Evolutionary conservation across 2,797 vertebrate species (phyloP).

Genomic region (Hydrophis major): DNA sequence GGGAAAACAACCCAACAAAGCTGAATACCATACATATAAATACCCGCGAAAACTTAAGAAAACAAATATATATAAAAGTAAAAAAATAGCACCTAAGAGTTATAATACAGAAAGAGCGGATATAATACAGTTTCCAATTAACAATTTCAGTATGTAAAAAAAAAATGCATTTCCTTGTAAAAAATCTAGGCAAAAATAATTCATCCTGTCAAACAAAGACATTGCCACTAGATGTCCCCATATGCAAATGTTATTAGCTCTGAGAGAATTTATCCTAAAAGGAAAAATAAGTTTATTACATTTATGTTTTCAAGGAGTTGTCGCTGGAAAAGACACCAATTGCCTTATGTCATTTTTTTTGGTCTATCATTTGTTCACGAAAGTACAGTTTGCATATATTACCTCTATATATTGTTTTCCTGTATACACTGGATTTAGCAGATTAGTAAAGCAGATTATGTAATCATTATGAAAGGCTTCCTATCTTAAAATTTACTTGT

Average conservation of each 20-base stretch:
- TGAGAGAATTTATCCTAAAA: not conserved
- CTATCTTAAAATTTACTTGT: not conserved
- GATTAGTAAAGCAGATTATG: not conserved
- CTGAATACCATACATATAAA: no score
- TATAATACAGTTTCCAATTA: not conserved
- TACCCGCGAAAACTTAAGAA: no score
- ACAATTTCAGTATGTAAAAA: not conserved
- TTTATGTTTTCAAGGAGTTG: not conserved
- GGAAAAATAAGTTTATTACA: not conserved
- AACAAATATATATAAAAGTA: no score
- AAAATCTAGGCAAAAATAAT: not conserved
- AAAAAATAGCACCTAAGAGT: not conserved
- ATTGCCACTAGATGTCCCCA: conserved; percentile 74
- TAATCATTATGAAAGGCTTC: not conserved
- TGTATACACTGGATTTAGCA: not conserved
- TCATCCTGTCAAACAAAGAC: conserved; percentile 24
- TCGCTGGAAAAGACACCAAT: not conserved
- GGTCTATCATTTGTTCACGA: not conserved
- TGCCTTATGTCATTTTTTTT: not conserved
- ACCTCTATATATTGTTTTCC: not conserved
- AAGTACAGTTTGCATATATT: not conserved
- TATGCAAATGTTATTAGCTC: conserved; percentile 45
- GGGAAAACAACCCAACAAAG: no score
- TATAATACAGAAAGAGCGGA: not conserved
- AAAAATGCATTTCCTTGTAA: not conserved